Percentiles rank a stretch among this genome's conserved stretches.
Evolutionary conservation across 2,113 vertebrate genomes (phyloP).

Genomic region (Daboia siamensis): DNA sequence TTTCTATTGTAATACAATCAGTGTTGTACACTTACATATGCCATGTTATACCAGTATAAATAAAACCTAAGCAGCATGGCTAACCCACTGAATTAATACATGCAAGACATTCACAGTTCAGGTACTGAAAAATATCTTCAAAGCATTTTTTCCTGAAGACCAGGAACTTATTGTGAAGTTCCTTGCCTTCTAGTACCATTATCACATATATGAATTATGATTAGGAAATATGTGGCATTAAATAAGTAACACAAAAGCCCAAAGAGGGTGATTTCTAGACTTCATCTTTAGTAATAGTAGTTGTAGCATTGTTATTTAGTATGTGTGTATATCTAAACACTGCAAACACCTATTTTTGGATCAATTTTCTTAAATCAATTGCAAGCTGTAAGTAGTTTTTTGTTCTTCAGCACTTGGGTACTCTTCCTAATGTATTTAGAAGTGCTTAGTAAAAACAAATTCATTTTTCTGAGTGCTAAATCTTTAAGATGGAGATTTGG

Average conservation of each 20-base stretch:
- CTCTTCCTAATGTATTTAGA: not conserved
- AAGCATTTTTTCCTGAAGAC: slow-evolving; percentile 20
- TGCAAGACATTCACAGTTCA: not conserved
- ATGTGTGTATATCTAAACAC: not conserved
- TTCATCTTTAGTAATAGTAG: not conserved
- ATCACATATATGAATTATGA: slow-evolving; percentile 63
- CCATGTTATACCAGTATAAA: not conserved
- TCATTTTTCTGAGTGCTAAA: not conserved
- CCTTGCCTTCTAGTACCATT: not conserved
- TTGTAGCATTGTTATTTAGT: not conserved
- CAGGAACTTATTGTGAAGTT: slow-evolving; percentile 5
- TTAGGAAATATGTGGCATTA: slow-evolving; percentile 20
- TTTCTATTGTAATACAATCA: slow-evolving; percentile 18
- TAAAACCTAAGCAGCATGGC: not conserved
- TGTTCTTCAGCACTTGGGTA: not conserved
- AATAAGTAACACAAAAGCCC: not conserved
- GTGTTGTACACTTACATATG: not conserved
- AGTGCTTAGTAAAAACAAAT: not conserved
- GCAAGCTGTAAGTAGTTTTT: not conserved
- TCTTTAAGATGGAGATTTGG: not conserved
- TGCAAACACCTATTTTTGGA: not conserved
- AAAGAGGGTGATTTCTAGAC: fast-evolving
- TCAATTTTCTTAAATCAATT: not conserved
- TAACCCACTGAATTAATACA: slow-evolving; percentile 9
- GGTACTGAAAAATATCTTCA: slow-evolving; percentile 22